A percentile compares a stretch with the other conserved stretches of the same genome.
phyloP scores from a whole-genome alignment of 2,113 vertebrate species.

The Pterocles gutturalis region DNA sequence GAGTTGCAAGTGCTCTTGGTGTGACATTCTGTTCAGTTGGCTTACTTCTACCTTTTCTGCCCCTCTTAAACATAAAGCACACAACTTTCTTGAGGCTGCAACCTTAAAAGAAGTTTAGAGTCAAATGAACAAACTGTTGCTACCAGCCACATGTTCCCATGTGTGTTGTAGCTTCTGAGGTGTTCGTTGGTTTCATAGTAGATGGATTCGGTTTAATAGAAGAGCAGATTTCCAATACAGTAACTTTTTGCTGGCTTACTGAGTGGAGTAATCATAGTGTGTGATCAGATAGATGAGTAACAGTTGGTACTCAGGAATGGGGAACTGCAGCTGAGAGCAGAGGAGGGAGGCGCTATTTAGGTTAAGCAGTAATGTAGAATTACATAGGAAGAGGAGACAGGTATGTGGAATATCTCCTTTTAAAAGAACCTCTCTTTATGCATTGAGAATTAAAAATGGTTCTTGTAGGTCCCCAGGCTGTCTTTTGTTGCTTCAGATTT shows the following conservation, averaged over 20 bases:
- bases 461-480: background rate
- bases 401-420: background rate
- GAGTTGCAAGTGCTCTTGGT: background rate
- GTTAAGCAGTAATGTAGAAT: background rate
- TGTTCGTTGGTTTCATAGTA: background rate
- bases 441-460: background rate
- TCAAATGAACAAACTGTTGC: background rate
- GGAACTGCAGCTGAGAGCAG: background rate
- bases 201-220: background rate
- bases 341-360: background rate
- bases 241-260: background rate
- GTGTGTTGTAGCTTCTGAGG: background rate
- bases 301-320: background rate
- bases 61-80: background rate
- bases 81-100: background rate
- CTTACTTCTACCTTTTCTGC: background rate
- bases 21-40: background rate
- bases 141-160: background rate
- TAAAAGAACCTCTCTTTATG: background rate
- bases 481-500: background rate
- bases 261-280: background rate
- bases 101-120: background rate
- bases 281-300: background rate
- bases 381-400: background rate
- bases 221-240: background rate